Base-by-base conservation (phyloP, 2,797 vertebrate species). In the Channallabes apus region DNA sequence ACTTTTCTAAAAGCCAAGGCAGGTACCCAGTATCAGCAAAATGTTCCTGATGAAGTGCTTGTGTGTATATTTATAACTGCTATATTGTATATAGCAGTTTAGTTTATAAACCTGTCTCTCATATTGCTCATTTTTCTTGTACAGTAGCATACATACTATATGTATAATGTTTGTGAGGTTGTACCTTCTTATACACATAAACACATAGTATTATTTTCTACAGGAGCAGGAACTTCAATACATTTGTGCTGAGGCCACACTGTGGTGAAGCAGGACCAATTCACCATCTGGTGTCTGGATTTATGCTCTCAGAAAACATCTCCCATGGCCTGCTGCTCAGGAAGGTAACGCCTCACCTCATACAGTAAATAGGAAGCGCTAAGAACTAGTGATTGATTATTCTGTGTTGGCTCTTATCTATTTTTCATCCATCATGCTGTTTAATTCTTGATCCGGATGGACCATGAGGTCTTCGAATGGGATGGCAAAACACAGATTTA, bases 191-290 rank as follows among this genome's bases (percentile, higher is more conserved):
- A 62, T 27, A 46, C 46, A n/a, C 46, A 27, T 64, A 35, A n/a
- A 9, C 8, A 58, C 80, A 15, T 46, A 14, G 46, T 6, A 61
- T 72, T 82, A 2, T 54, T 29, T 24, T 86, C 90, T 91, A 73
- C 91, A 97, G 97, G 91, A 96, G 96, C 90, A 95, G 96, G 87
- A 96, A 96, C 46, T 95, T 99, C 92, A 95, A 95, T 92, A 97
- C 96, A 0, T 97, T 99, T 29, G 95, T 98, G 32, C 96, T 99
- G 54, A 96, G 98, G 87, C 98, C 98, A 81, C 98, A 99, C 89
- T 99, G 98, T 84, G 98, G 98, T 69, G 98, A 99, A 93, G 97
- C 98, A 0, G 98, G 98, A 0, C 98, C 98, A 58, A 97, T 99
- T 92, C 98, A 99, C 79, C 98, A 99, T 91, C 94, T 99, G 79